phyloP scores from a whole-genome alignment of 2,888 invertebrate species.

The Lasioglossum oenotherae region DNA sequence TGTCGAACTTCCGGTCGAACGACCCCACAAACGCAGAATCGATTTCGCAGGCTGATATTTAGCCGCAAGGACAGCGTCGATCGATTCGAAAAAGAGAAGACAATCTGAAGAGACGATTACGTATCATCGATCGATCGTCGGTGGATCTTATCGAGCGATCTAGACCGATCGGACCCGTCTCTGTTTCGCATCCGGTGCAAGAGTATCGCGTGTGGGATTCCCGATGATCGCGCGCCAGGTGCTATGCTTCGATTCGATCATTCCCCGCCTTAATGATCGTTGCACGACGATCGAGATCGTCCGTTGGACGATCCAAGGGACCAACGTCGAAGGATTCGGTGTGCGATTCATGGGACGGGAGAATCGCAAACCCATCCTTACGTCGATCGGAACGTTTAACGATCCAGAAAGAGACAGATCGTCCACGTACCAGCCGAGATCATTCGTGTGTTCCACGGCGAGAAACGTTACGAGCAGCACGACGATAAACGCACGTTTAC shows the following conservation, averaged over 20 bases:
- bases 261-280: slow-evolving; percentile 73
- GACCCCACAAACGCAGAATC: neutral
- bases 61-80: neutral
- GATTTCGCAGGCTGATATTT: neutral
- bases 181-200: slow-evolving; percentile 46
- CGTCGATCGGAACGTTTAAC: slow-evolving; percentile 58
- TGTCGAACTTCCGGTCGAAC: neutral
- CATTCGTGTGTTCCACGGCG: slow-evolving; percentile 27
- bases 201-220: slow-evolving; percentile 69
- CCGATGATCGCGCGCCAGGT: slow-evolving; percentile 71
- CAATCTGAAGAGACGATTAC: neutral
- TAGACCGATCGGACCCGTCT: slow-evolving; percentile 61
- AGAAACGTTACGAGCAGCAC: slow-evolving; percentile 18
- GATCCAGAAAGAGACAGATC: slow-evolving; percentile 21
- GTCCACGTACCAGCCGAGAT: neutral
- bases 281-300: slow-evolving; percentile 44
- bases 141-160: slow-evolving; percentile 35
- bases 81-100: neutral
- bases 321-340: slow-evolving; percentile 5
- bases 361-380: slow-evolving; percentile 62
- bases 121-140: neutral
- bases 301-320: neutral
- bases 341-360: neutral
- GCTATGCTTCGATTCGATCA: slow-evolving; percentile 68
- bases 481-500: slow-evolving; percentile 44